Evolutionary conservation across 2,113 vertebrate species (phyloP).

Genomic region (Ctenodactylus gundi): DNA sequence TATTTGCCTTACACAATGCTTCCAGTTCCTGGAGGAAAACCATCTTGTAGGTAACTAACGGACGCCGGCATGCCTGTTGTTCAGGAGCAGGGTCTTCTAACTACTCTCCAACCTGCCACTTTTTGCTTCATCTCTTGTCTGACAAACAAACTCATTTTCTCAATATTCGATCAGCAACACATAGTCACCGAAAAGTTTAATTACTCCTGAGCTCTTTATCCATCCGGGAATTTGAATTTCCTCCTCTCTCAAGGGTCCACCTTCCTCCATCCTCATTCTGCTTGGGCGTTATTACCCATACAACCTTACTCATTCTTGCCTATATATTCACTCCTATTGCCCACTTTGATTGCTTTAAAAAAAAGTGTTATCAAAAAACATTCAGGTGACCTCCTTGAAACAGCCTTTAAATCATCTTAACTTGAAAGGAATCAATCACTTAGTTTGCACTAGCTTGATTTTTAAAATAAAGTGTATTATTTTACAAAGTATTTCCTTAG

Average conservation of each 20-base stretch:
- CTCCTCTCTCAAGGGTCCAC: background rate
- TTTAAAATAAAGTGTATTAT: background rate
- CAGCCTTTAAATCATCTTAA: background rate
- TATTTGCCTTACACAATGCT: background rate
- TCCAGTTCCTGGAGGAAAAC: background rate
- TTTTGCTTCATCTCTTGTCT: background rate
- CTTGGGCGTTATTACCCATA: background rate
- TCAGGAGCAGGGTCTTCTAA: background rate
- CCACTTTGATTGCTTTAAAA: background rate
- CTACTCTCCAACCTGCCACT: background rate
- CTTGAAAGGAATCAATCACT: background rate
- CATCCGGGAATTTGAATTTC: background rate
- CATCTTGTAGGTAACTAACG: background rate
- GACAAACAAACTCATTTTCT: background rate
- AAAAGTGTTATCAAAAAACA: background rate
- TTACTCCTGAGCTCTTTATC: background rate
- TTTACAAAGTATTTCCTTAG: background rate
- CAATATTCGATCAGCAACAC: background rate
- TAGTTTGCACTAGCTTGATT: background rate
- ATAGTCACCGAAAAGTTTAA: background rate
- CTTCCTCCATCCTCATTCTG: background rate
- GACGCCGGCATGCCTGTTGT: background rate
- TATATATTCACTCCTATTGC: background rate
- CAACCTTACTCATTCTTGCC: background rate
- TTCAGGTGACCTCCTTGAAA: background rate